Conservation (phyloP, 37 sponge, comb jelly and placozoan genomes). For the Diacarnus erythraeanus region DNA sequence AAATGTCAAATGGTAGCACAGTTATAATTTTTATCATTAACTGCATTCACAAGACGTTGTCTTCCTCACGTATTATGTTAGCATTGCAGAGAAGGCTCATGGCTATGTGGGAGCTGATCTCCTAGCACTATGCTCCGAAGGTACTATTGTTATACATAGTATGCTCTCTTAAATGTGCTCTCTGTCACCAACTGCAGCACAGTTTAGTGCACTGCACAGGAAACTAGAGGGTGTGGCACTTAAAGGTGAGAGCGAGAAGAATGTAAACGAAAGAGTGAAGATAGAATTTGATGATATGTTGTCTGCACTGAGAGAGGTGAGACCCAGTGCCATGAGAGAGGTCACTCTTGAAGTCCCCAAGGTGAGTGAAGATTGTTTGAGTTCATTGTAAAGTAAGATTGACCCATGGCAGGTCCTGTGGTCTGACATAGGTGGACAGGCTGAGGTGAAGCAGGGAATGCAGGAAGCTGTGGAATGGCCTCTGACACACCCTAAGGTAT, state of each 20-base stretch:
- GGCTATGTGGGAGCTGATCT: constrained; percentile 94
- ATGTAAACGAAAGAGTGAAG: constrained; percentile 1
- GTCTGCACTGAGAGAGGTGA: constrained; percentile 60
- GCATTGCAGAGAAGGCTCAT: constrained; percentile 77
- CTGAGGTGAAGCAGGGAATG: constrained; percentile 80
- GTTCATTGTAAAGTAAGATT: too few species aligned
- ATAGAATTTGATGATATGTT: constrained; percentile 49
- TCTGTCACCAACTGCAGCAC: constrained; percentile 19
- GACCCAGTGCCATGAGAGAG: constrained; percentile 95
- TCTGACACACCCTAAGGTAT: constrained; percentile 85
- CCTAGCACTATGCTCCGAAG: constrained; percentile 73
- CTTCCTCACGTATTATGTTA: background rate
- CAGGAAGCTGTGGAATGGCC: constrained; percentile 93
- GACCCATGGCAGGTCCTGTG: constrained; percentile 66
- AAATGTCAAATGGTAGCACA: background rate
- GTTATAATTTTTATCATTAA: background rate
- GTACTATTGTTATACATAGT: constrained; percentile 7
- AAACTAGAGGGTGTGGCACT: background rate
- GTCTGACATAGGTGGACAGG: constrained; percentile 92
- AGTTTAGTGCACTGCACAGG: constrained; percentile 40
- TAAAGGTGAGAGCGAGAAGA: background rate
- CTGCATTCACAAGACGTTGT: background rate
- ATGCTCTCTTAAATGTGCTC: background rate
- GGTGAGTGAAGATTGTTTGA: constrained; percentile 33
- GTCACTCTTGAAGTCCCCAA: constrained; percentile 93